phyloP scores from a whole-genome alignment of 23 tunicate genomes.

The Styela clava region DNA sequence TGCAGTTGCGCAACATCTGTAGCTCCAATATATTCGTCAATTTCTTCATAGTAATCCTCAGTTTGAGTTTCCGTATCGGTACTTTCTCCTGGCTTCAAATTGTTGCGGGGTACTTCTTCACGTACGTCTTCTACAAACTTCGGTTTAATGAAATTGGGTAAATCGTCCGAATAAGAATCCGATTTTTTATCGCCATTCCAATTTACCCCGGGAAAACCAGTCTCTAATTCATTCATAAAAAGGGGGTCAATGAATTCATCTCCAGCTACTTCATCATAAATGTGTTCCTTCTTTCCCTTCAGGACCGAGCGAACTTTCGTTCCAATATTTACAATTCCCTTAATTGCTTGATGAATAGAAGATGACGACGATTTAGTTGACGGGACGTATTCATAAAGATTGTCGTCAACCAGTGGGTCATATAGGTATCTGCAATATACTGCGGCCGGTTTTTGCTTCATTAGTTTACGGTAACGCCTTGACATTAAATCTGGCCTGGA shows the following conservation, averaged over 20 bases:
- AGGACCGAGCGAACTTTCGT: background rate
- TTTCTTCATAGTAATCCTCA: background rate
- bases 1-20: background rate
- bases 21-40: background rate
- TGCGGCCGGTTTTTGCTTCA: background rate
- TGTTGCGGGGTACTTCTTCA: too few species aligned
- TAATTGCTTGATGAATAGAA: constrained; percentile 17
- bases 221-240: background rate
- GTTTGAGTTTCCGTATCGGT: background rate
- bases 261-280: constrained; percentile 10
- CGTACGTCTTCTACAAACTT: too few species aligned
- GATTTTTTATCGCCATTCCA: background rate
- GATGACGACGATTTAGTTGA: constrained; percentile 8
- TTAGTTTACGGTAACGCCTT: background rate
- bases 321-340: constrained; percentile 14
- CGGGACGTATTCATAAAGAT: constrained; percentile 8
- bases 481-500: constrained; percentile 2
- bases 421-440: background rate
- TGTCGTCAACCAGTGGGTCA: background rate
- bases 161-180: background rate
- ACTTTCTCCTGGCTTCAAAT: too few species aligned
- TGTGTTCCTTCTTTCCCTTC: background rate
- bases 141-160: too few species aligned
- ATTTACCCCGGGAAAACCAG: background rate
- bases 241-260: background rate